A percentile compares a stretch with the other conserved stretches of the same genome.
phyloP scores from a whole-genome alignment of 1,140 invertebrate genomes.

The Antheraea mylitta region DNA sequence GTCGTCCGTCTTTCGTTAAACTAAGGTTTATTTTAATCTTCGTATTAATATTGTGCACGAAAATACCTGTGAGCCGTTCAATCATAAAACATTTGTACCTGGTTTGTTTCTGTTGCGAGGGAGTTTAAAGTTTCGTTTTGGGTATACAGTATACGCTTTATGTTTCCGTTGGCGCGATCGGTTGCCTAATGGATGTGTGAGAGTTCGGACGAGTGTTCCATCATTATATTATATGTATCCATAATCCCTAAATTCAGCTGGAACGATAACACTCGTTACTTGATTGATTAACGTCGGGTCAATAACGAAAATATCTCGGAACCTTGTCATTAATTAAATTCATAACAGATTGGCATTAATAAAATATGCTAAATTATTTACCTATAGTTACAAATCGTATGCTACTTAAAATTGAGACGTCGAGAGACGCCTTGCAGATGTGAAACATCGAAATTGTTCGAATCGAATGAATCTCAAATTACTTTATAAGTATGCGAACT shows the following conservation, averaged over 20 bases:
- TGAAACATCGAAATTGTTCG: too few species aligned
- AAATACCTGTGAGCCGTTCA: conserved; percentile 68
- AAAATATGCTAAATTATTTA: background rate
- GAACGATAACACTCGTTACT: background rate
- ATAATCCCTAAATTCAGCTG: background rate
- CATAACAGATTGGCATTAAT: background rate
- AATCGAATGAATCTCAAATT: too few species aligned
- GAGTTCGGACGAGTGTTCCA: conserved; percentile 16
- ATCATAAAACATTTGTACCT: conserved; percentile 71
- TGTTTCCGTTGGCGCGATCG: conserved; percentile 38
- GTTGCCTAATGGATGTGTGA: conserved; percentile 38
- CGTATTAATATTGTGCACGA: conserved; percentile 64
- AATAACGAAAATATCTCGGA: background rate
- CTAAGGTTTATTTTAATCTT: conserved; percentile 63
- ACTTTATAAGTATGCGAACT: too few species aligned
- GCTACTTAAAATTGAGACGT: too few species aligned
- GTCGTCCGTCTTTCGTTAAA: conserved; percentile 56
- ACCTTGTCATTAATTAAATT: background rate
- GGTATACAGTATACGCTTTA: conserved; percentile 40
- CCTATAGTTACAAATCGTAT: too few species aligned
- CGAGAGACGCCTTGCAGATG: too few species aligned
- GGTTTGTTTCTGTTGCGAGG: conserved; percentile 70
- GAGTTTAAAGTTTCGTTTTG: conserved; percentile 39
- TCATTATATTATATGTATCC: conserved; percentile 7
- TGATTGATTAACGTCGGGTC: background rate